These are phyloP conservation scores for Pogonocichla stellata DNA, from an alignment of 2,113 vertebrate genomes.

Conservation along the genomic window DNA sequence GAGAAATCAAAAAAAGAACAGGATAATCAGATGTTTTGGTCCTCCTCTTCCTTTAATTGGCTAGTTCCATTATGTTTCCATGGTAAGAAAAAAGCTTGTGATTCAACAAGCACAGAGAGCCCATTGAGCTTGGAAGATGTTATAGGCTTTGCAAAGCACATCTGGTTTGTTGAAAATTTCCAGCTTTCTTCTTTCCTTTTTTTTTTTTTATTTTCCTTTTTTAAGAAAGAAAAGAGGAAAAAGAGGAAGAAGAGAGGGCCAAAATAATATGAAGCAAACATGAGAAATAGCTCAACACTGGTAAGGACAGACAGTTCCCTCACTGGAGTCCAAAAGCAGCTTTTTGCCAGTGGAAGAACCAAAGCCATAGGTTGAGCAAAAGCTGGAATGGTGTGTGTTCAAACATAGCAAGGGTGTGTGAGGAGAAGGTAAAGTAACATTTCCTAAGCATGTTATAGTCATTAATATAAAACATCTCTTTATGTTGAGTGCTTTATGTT, in stretches of 20 bases:
- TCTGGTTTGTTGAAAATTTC: constrained; percentile 57
- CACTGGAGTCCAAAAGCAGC: constrained; percentile 35
- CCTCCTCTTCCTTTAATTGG: constrained; percentile 2
- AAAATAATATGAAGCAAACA: constrained; percentile 39
- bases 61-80: constrained; percentile 41
- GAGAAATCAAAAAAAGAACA: neutral
- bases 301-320: constrained; percentile 58
- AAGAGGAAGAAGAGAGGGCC: neutral
- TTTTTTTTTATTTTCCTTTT: neutral
- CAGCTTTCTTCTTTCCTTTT: neutral
- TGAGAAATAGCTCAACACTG: constrained; percentile 38
- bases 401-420: constrained; percentile 52
- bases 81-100: constrained; percentile 17
- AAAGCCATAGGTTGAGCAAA: constrained; percentile 46
- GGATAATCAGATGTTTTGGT: constrained; percentile 1
- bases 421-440: constrained; percentile 33
- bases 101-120: constrained; percentile 54
- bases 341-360: constrained; percentile 42
- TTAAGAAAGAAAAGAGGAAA: neutral
- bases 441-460: constrained; percentile 60
- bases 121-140: constrained; percentile 29
- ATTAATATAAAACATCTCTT: constrained; percentile 64
- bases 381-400: constrained; percentile 24
- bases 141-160: constrained; percentile 41
- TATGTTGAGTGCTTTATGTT: constrained; percentile 39